Evolutionary conservation across 2,113 vertebrate genomes (phyloP).

Genomic region (Echinops telfairi): DNA sequence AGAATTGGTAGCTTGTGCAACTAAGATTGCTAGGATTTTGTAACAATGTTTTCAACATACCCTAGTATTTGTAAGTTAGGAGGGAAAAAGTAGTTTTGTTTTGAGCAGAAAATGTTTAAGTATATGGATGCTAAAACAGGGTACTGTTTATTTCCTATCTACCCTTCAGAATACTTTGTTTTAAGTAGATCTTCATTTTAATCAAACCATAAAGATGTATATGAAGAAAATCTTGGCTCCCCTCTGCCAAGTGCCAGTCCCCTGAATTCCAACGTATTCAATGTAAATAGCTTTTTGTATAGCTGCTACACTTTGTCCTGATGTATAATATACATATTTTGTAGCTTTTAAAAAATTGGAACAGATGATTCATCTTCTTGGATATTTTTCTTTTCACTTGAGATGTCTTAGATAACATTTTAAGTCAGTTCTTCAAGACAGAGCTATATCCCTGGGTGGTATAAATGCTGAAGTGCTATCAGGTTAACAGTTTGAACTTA

Average conservation of each 20-base stretch:
- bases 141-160: background rate
- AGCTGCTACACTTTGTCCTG: background rate
- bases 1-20: too few species aligned
- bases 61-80: background rate
- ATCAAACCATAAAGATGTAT: background rate
- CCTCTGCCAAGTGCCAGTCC: background rate
- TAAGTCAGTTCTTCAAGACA: background rate
- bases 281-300: background rate
- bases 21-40: too few species aligned
- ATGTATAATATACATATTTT: background rate
- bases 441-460: background rate
- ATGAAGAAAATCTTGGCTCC: background rate
- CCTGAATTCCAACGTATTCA: background rate
- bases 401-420: background rate
- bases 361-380: background rate
- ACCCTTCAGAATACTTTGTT: background rate
- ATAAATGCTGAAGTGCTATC: background rate
- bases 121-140: background rate
- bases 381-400: background rate
- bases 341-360: background rate
- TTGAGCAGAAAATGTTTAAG: constrained; percentile 6
- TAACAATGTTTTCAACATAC: too few species aligned
- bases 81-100: background rate
- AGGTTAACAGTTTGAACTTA: background rate
- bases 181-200: background rate